A percentile compares a stretch with the other conserved stretches of the same genome.
Evolutionary conservation across 2,113 vertebrate species (phyloP).

Genomic region (Gymnobelideus leadbeateri): DNA sequence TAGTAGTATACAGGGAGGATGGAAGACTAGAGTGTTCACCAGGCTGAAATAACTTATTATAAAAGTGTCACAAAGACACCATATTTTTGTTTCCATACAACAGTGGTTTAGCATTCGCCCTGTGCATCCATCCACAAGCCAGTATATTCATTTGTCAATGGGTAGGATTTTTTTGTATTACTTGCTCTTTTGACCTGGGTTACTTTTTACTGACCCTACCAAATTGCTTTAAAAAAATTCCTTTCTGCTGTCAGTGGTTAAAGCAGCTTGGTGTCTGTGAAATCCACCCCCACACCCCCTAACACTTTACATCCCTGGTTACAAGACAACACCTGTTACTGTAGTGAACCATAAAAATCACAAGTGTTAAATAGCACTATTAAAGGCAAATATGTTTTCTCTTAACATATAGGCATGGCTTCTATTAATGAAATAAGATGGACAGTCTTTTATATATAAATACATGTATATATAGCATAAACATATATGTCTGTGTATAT

Average conservation of each 20-base stretch:
- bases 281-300: not conserved
- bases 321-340: slow-evolving; percentile 64
- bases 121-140: slow-evolving; percentile 83
- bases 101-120: slow-evolving; percentile 84
- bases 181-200: slow-evolving; percentile 89
- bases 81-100: slow-evolving; percentile 84
- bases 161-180: slow-evolving; percentile 76
- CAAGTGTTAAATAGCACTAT: slow-evolving; percentile 65
- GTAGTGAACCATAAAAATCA: slow-evolving; percentile 64
- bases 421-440: not conserved
- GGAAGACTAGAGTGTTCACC: slow-evolving; percentile 75
- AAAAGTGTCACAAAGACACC: slow-evolving; percentile 82
- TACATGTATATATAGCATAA: not conserved
- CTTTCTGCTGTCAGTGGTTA: slow-evolving; percentile 74
- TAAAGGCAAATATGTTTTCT: slow-evolving; percentile 60
- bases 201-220: slow-evolving; percentile 78
- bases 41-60: slow-evolving; percentile 87
- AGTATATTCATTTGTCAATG: slow-evolving; percentile 83
- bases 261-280: slow-evolving; percentile 77
- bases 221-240: slow-evolving; percentile 72
- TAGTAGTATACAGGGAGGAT: slow-evolving; percentile 70
- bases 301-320: slow-evolving; percentile 67
- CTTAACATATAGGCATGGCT: not conserved
- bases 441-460: not conserved
- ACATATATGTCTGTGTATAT: not conserved